Base-by-base conservation (phyloP, 2,113 vertebrate species). In the Hiodon alosoides region DNA sequence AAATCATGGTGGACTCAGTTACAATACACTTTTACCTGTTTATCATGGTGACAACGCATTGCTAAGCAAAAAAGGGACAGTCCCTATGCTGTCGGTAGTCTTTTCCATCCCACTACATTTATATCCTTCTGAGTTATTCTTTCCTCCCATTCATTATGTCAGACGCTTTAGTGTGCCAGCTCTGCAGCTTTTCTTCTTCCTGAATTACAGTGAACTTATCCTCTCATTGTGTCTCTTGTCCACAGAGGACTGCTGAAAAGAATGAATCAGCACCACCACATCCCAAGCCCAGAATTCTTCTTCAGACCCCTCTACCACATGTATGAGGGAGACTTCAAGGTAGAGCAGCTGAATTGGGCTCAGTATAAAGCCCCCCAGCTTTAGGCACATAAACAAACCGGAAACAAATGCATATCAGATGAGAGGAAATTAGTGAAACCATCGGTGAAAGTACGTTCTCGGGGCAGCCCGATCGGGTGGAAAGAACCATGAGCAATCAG, bases 251-350 rank as follows among this genome's bases (percentile, higher is more conserved):
- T 62, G 53, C 64, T 74, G 64, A 74, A 74, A 47, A 57, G 60
- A n/a, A 13, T 73, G 31, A 52, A 75, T 17, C 46, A 79, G 66
- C 77, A 83, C 0, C 76, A 71, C 0, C 86, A 69, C 65, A 71
- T 90, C 67, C 88, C 89, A 16, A 85, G 52, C 1, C 84, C 90
- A 0, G 73, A 91, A 17, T 48, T 83, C n/a, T 98, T 95, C 77
- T 98, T 98, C 87, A 87, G 87, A 77, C 91, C 94, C 0, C 90
- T 97, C n/a, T 95, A 97, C 73, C 9, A 85, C 60, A 81, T 73
- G 47, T 84, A 96, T 74, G 83, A 87, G 0, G 97, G 97, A 16
- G 89, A 98, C 85, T 98, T 98, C 80, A 95, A 95, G 95, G 97
- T 98, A 89, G 84, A 73, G 75, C 52, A 71, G 67, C 46, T 17